These are phyloP conservation scores for Oreocharis arfaki DNA, from an alignment of 2,113 vertebrate species.

Conservation along the genomic window DNA sequence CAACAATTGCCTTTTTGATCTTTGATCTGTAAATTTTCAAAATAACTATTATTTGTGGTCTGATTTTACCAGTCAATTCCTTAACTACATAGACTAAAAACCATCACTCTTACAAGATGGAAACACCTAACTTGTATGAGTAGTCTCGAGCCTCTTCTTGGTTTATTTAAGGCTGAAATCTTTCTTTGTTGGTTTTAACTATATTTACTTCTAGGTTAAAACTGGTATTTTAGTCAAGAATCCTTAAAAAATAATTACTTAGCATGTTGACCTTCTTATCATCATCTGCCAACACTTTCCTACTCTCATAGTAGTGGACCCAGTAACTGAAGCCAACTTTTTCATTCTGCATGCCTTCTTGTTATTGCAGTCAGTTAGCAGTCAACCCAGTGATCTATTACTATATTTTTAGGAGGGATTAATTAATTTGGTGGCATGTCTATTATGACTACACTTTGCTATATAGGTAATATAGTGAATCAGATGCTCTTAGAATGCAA, in stretches of 20 bases:
- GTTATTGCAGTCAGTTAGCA: not conserved
- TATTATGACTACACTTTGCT: not conserved
- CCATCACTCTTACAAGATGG: not conserved
- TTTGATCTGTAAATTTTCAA: not conserved
- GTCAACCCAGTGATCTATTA: not conserved
- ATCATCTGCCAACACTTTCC: not conserved
- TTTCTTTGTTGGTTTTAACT: not conserved
- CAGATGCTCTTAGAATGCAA: not conserved
- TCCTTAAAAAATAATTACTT: not conserved
- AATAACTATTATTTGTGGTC: not conserved
- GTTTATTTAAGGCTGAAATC: not conserved
- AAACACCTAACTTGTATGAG: not conserved
- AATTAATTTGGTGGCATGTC: not conserved
- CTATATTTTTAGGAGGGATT: not conserved
- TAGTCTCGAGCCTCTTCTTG: not conserved
- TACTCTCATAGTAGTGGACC: not conserved
- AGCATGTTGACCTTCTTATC: not conserved
- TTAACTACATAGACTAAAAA: not conserved
- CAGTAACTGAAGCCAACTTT: not conserved
- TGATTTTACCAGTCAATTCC: not conserved
- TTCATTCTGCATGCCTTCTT: not conserved
- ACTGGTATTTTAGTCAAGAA: not conserved
- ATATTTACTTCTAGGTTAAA: not conserved
- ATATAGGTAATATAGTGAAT: not conserved
- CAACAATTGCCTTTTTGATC: not conserved